Conservation (phyloP, 2,888 invertebrate genomes). For the Yponomeuta evonymella region DNA sequence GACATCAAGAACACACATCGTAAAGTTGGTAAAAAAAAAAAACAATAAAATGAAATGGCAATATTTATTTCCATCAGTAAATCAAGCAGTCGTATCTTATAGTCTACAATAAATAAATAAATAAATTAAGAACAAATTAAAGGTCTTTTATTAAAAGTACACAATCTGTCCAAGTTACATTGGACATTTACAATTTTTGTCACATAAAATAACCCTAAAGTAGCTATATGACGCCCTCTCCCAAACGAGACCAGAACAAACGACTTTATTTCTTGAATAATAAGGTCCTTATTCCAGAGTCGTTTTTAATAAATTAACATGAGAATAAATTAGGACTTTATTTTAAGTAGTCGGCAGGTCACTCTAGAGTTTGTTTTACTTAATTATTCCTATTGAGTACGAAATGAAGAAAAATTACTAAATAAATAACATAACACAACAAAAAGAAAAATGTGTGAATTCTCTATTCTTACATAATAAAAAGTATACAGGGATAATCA, state of each 20-base stretch:
- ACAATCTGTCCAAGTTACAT: conserved; percentile 14
- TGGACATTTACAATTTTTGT: conserved; percentile 31
- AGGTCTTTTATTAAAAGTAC: conserved; percentile 53
- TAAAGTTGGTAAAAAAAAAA: not conserved
- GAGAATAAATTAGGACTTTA: not conserved
- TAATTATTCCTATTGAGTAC: not conserved
- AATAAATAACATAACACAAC: no score
- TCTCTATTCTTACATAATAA: no score
- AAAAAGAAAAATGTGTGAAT: no score
- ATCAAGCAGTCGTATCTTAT: conserved; percentile 22
- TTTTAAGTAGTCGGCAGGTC: not conserved
- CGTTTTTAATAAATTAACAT: not conserved
- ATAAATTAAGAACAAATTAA: conserved; percentile 33
- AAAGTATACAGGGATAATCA: no score
- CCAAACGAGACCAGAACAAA: conserved; percentile 11
- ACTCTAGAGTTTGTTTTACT: not conserved
- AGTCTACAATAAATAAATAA: conserved; percentile 29
- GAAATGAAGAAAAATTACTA: not conserved
- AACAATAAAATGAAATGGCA: conserved; percentile 15
- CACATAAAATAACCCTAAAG: conserved; percentile 11
- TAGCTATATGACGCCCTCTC: not conserved
- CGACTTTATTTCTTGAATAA: conserved; percentile 5
- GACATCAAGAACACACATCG: no score
- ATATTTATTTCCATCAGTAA: conserved; percentile 14
- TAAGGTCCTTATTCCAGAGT: conserved; percentile 6